Base-by-base conservation (phyloP, 2,888 invertebrate species). In the Cyrtodaria siliqua region DNA sequence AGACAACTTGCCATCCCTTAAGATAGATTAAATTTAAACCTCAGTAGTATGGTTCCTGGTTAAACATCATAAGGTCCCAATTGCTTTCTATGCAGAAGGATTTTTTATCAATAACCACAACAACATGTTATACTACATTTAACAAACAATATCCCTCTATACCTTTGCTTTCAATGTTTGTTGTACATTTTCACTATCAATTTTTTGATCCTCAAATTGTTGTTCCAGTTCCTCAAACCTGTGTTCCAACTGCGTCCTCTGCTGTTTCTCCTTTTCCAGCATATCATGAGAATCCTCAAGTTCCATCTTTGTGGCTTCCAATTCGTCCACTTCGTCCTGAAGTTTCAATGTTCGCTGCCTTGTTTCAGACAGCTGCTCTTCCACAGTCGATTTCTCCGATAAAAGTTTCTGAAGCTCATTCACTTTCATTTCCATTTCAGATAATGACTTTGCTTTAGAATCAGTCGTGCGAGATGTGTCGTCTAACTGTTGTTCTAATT, bases 221-320 rank as follows among this genome's bases (percentile, higher is more conserved):
- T 89, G 86, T 59, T 90, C 88, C 64, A 89, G 29, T 20, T 88
- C 87, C 52, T 85, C 84, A 23, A 87, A 59, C 40, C 83, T 86
- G 38, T 79, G 63, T 52, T 89, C 87, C 44, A 88, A 56, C 40
- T 87, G 82, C 12, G 61, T 40, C 52, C 82, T 64, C n/a, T 57
- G 66, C 44, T 79, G 70, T 33, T 81, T 67, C 55, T 87, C 87
- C 53, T 82, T 74, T 33, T 87, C 86, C 18, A 87, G 63, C 49
- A 83, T 70, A 16, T 52, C 60, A n/a, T 57, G 40, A 8, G 87
- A 85, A 64, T 86, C 86, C 57, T 83, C 84, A 14, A 86, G 52
- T 42, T 86, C 87, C 49, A 81, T 75, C 50, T 81, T 81, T 24
- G 70, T 53, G 12, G 72, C 80, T 70, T 86, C 86, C 9, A 83